phyloP scores from a whole-genome alignment of 2,888 invertebrate genomes.

The Trissolcus japonicus region DNA sequence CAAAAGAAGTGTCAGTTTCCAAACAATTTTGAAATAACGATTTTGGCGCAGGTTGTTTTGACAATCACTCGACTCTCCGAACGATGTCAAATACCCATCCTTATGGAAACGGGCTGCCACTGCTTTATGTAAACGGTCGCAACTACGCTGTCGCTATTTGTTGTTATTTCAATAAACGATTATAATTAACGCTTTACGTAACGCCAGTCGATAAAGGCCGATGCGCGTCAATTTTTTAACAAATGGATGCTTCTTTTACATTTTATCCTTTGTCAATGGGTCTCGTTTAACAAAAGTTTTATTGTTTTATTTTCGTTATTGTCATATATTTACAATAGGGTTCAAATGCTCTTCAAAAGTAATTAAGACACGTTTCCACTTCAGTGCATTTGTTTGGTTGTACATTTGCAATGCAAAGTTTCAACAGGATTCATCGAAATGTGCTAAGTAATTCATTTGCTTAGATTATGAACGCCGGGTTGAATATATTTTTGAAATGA shows the following conservation, averaged over 20 bases:
- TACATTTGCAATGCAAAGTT: too few species aligned
- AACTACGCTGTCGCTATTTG: constrained; percentile 11
- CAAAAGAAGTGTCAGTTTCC: too few species aligned
- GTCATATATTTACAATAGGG: background rate
- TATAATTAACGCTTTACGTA: constrained; percentile 36
- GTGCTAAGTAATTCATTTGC: too few species aligned
- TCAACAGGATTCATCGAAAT: too few species aligned
- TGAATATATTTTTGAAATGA: too few species aligned
- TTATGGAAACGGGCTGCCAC: constrained; percentile 18
- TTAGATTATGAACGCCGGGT: too few species aligned
- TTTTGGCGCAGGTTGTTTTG: too few species aligned
- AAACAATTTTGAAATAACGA: too few species aligned
- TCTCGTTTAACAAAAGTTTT: background rate
- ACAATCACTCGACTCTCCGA: too few species aligned
- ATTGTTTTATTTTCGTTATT: background rate
- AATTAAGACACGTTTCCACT: too few species aligned
- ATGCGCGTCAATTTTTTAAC: background rate
- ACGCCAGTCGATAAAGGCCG: constrained; percentile 21
- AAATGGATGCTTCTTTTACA: background rate
- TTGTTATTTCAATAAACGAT: constrained; percentile 42
- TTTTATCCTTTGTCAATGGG: background rate
- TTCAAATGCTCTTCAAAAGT: background rate
- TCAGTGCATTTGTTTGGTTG: too few species aligned
- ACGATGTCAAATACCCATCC: too few species aligned
- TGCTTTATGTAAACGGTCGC: background rate